Conservation (phyloP, 2,797 vertebrate species). For the Peromyscus aztecus region DNA sequence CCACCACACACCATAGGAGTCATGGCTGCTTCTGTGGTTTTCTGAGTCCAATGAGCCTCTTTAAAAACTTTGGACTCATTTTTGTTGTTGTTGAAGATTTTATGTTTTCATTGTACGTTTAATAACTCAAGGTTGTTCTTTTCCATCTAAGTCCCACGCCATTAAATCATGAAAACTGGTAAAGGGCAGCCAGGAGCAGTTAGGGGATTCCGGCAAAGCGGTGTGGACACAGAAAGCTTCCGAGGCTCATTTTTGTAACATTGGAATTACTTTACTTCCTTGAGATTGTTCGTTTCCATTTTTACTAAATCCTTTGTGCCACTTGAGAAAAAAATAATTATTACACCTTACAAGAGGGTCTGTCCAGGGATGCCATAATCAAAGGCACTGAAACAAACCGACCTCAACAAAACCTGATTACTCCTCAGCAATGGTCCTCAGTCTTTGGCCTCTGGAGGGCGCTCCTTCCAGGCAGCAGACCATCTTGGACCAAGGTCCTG, state of each 20-base stretch:
- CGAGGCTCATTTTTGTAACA: background rate
- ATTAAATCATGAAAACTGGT: background rate
- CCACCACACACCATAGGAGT: background rate
- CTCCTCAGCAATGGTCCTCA: background rate
- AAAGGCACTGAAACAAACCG: background rate
- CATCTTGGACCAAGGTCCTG: background rate
- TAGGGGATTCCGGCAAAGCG: background rate
- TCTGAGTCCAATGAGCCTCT: background rate
- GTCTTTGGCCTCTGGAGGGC: background rate
- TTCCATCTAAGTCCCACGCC: conserved; percentile 12
- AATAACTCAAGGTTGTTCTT: background rate
- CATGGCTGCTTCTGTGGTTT: background rate
- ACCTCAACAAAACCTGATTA: background rate
- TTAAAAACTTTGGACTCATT: background rate
- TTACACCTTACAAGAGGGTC: background rate
- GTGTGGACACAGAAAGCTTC: background rate
- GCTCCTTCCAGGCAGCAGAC: background rate
- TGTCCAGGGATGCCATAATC: background rate
- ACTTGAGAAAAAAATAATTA: conserved; percentile 3
- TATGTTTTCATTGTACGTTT: conserved; percentile 32
- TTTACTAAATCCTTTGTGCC: conserved; percentile 3
- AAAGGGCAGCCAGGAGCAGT: background rate
- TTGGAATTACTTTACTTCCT: background rate
- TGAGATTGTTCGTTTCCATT: conserved; percentile 3
- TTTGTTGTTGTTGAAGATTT: background rate